These are phyloP conservation scores for Agriotes lineatus DNA, from an alignment of 2,888 invertebrate species.

Conservation along the genomic window DNA sequence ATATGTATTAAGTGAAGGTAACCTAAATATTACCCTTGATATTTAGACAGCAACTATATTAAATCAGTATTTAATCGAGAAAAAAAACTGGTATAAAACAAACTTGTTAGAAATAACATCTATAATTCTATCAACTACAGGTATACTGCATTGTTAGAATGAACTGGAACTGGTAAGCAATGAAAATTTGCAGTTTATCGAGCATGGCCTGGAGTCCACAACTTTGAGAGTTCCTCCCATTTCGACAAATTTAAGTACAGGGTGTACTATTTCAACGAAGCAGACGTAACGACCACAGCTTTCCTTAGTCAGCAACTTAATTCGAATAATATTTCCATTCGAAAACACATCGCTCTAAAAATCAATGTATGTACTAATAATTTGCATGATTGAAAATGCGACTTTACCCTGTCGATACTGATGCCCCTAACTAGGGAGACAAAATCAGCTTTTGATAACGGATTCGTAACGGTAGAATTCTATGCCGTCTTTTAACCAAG, in stretches of 20 bases:
- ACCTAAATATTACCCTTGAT: too few relatives aligned
- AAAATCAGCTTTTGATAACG: neutral
- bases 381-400: too few relatives aligned
- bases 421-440: neutral
- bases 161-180: too few relatives aligned
- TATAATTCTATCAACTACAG: too few relatives aligned
- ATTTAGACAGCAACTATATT: too few relatives aligned
- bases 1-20: too few relatives aligned
- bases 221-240: neutral
- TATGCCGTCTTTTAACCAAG: constrained; percentile 20
- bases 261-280: neutral
- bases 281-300: neutral
- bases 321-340: neutral
- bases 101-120: too few relatives aligned
- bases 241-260: neutral
- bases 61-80: too few relatives aligned
- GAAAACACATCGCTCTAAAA: neutral
- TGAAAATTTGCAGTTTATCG: too few relatives aligned
- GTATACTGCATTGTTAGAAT: too few relatives aligned
- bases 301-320: neutral
- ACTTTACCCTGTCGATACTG: neutral
- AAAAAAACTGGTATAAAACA: too few relatives aligned
- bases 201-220: too few relatives aligned
- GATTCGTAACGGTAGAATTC: constrained; percentile 19
- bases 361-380: neutral